Evolutionary conservation across 37 sponge, comb jelly and placozoan genomes (phyloP), one percentile per base, ranked within the genome.

Genomic region (Cliona cf. orientalis): DNA sequence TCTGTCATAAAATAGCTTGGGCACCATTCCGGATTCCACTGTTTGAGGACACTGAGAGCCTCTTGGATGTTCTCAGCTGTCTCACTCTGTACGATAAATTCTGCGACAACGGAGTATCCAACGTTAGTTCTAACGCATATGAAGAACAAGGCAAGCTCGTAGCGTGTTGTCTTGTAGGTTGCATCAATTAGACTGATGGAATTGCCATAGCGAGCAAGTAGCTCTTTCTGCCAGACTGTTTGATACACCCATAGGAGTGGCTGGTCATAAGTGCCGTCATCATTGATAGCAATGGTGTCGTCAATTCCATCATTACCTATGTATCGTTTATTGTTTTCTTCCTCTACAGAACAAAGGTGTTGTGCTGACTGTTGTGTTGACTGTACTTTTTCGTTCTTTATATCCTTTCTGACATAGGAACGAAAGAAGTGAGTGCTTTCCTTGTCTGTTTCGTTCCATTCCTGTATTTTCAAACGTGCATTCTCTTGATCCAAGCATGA

Each of bases 91-190:
- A 76, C 42, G 2, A 75, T 42, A 68, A 84, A 84, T 37, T 84
- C 77, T 56, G 85, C 85, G 3, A 68, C 85, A 28, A 84, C 73
- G 12, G 33, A 34, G 61, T 75, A 84, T 22, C 77, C 77, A 42
- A 69, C 78, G 69, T 84, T 84, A 29, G 85, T 84, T 46, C 66
- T 41, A 19, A 84, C 85, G 53, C 49, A 84, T 7, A 61, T 12
- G 41, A 84, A 84, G n/a, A 84, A 84, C 46, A 84, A 66, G 28
- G 85, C 45, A 1, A 84, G 41, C 31, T 76, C 71, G 32, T 84
- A 84, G 9, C 57, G 33, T 4, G 71, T 84, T n/a, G 78, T 76
- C 58, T 69, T 66, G 39, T 84, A 84, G 7, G 77, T 84, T 5
- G 85, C 85, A 75, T 84, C 78, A 33, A 84, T 11, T 17, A 84